Evolutionary conservation across 2,113 vertebrate species (phyloP), one percentile per base, ranked within the genome.

Genomic region (Colossoma macropomum): DNA sequence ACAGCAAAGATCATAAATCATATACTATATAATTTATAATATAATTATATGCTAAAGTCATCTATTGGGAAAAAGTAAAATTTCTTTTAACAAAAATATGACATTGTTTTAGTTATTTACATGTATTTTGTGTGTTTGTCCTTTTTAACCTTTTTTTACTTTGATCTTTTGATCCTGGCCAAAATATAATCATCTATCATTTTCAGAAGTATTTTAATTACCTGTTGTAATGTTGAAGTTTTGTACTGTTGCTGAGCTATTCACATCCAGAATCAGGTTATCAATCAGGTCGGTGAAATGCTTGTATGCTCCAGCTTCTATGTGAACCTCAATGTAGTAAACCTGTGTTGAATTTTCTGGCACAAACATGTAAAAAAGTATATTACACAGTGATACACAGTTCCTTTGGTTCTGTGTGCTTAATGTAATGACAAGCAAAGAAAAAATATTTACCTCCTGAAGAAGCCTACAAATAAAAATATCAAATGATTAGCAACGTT

Each of bases 331-430:
- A 25, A 70, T 0, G 21, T 91, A 91, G 10, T 88, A 72, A 63
- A 90, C 80, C 69, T 89, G 81, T 0, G 89, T 90, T 54, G 84
- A 90, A 11, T 50, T 81, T 0, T 0, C 91, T 93, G 78, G 13
- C 89, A 88, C 3, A 62, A 7, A 38, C 71, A 45, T 8, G 41
- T 11, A 6, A 69, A 52, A 19, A 16, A 32, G 38, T 52, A 4
- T 1, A 38, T 16, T 4, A 56, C 25, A 27, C 21, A 71, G 72
- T 72, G 17, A 17, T 17, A 65, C 62, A 34, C 13, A 15, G 30
- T 71, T 62, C 17, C n/a, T 54, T 63, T 50, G 12, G 62, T 74
- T 13, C 9, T 28, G n/a, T 73, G 25, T 72, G 4, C 54, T 27
- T 48, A 60, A 12, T 75, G 77, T 56, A 70, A 65, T 63, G 13